These are phyloP conservation scores for Lycodopsis pacificus DNA, from an alignment of 2,797 vertebrate species.

Conservation along the genomic window DNA sequence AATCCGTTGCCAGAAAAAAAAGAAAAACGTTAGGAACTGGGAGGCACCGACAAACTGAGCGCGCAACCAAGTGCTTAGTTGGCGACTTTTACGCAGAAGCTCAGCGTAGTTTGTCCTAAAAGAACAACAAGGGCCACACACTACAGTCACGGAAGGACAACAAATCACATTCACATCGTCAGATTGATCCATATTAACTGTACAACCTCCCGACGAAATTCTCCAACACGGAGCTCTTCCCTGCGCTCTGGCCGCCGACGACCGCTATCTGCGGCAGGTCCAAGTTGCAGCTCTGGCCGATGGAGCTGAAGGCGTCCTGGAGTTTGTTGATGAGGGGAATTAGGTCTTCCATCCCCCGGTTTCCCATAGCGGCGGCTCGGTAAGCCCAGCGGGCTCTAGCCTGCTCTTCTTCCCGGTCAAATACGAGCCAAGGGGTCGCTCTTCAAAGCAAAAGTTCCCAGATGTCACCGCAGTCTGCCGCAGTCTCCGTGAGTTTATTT, in stretches of 20 bases:
- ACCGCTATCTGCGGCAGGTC: conserved; percentile 98
- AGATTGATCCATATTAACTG: conserved; percentile 3
- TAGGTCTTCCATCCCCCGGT: conserved; percentile 97
- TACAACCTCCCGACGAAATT: conserved; percentile 96
- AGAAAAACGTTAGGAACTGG: conserved; percentile 34
- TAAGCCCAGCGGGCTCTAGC: conserved; percentile 44
- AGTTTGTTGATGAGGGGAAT: conserved; percentile 97
- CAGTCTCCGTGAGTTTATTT: not conserved
- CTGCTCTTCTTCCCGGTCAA: conserved; percentile 35
- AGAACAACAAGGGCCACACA: not conserved
- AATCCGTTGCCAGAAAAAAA: conserved; percentile 23
- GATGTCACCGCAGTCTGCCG: conserved; percentile 10
- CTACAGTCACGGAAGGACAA: not conserved
- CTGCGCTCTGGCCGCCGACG: conserved; percentile 97
- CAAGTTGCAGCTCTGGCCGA: conserved; percentile 94
- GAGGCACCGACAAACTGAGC: conserved; percentile 51
- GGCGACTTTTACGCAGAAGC: conserved; percentile 60
- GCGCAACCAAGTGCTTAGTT: conserved; percentile 58
- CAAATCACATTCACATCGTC: not conserved
- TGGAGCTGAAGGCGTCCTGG: conserved; percentile 97
- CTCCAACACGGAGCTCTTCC: conserved; percentile 96
- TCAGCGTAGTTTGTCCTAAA: not conserved
- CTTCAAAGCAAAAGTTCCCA: conserved; percentile 57
- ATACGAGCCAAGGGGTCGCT: conserved; percentile 21
- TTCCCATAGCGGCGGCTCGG: conserved; percentile 88